Evolutionary conservation across 2,888 invertebrate species (phyloP).

Genomic region (Apotomis capreana): DNA sequence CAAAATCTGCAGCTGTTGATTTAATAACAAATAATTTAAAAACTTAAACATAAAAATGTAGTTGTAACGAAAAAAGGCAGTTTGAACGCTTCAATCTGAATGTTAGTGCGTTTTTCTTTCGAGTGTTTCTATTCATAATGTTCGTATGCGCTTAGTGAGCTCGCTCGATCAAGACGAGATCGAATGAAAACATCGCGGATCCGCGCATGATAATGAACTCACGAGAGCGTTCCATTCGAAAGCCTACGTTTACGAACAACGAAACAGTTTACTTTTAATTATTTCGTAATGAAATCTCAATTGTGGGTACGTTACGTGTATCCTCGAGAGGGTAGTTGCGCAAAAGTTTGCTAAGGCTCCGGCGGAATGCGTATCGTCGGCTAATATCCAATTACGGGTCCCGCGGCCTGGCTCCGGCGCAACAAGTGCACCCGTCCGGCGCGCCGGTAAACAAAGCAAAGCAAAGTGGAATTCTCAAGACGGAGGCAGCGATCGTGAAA

Average conservation of each 20-base stretch:
- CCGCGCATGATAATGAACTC: slow-evolving; percentile 38
- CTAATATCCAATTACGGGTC: slow-evolving; percentile 25
- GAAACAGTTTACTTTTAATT: slow-evolving; percentile 41
- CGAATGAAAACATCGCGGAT: slow-evolving; percentile 38
- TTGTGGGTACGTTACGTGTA: slow-evolving; percentile 19
- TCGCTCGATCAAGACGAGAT: slow-evolving; percentile 21
- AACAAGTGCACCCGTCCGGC: slow-evolving; percentile 54
- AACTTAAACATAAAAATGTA: background rate
- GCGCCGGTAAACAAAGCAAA: slow-evolving; percentile 72
- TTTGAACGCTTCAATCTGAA: slow-evolving; percentile 7
- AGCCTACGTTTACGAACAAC: slow-evolving; percentile 31
- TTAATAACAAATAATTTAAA: background rate
- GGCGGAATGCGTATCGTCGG: slow-evolving; percentile 5
- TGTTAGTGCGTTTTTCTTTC: background rate
- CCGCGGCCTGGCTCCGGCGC: slow-evolving; percentile 56
- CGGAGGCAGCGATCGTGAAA: slow-evolving; percentile 71
- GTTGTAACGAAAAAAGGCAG: background rate
- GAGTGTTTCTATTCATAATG: slow-evolving; percentile 3
- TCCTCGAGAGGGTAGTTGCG: slow-evolving; percentile 35
- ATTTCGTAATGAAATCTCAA: slow-evolving; percentile 32
- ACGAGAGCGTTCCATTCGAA: slow-evolving; percentile 39
- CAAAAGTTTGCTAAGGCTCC: slow-evolving; percentile 22
- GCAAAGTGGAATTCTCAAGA: slow-evolving; percentile 68
- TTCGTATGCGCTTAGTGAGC: slow-evolving; percentile 21
- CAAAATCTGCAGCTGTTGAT: background rate